Conservation (phyloP, 2,797 vertebrate genomes). For the Typhlichthys eigenmanni region DNA sequence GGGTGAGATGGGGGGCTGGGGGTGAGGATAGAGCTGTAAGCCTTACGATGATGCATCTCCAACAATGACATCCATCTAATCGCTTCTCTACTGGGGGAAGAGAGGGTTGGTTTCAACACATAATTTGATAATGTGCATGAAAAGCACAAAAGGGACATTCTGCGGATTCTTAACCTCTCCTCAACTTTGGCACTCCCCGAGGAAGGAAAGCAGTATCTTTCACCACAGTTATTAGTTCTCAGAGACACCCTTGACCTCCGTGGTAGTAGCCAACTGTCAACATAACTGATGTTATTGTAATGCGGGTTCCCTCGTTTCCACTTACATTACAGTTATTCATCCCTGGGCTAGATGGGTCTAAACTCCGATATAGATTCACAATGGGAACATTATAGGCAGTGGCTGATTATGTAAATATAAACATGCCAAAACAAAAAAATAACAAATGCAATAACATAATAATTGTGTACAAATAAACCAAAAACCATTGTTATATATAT, state of each 20-base stretch:
- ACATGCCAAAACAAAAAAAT: too few relatives aligned
- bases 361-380: constrained; percentile 5
- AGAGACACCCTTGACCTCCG: constrained; percentile 75
- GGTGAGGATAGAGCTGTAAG: constrained; percentile 33
- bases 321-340: constrained; percentile 44
- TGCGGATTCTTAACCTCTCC: constrained; percentile 78
- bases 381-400: background rate
- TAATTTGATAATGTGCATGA: constrained; percentile 78
- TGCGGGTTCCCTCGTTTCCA: constrained; percentile 59
- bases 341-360: constrained; percentile 24
- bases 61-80: constrained; percentile 66
- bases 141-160: constrained; percentile 75
- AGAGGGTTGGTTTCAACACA: constrained; percentile 65
- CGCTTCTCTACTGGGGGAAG: constrained; percentile 46
- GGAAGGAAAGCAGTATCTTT: constrained; percentile 78
- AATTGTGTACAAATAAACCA: too few relatives aligned
- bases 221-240: constrained; percentile 78
- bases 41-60: constrained; percentile 56
- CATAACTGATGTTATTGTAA: constrained; percentile 72
- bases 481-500: too few relatives aligned
- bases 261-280: constrained; percentile 73
- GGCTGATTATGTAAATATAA: too few relatives aligned
- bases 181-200: constrained; percentile 76
- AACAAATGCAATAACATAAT: too few relatives aligned
- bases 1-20: constrained; percentile 25